Percentiles rank a stretch among this genome's conserved stretches.
These are phyloP conservation scores for Tanypteryx hageni DNA, from an alignment of 2,888 invertebrate genomes.

Conservation along the genomic window DNA sequence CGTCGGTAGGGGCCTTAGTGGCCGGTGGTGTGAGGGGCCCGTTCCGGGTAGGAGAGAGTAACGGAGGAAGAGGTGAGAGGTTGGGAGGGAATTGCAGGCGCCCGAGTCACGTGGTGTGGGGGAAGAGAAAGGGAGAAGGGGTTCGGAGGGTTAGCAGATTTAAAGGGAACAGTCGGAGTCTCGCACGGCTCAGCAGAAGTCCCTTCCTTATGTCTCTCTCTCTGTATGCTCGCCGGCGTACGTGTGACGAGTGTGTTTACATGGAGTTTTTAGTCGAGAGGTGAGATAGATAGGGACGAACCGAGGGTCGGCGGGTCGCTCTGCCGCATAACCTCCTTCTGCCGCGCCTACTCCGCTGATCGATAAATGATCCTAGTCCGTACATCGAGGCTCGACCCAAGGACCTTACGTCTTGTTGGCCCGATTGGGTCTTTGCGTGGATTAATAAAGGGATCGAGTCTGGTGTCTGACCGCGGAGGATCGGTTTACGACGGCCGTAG, in stretches of 20 bases:
- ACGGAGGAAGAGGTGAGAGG: no score
- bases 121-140: not conserved
- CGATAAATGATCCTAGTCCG: not conserved
- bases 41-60: constrained; percentile 23
- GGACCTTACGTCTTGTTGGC: constrained; percentile 11
- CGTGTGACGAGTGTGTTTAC: not conserved
- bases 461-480: not conserved
- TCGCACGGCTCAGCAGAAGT: constrained; percentile 20
- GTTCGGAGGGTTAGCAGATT: not conserved
- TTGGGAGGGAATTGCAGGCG: constrained; percentile 4
- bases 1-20: not conserved
- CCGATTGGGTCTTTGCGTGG: not conserved
- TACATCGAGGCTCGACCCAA: constrained; percentile 1
- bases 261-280: not conserved
- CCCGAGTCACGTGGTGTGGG: constrained; percentile 36
- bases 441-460: not conserved
- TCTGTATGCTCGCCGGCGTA: not conserved
- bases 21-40: not conserved
- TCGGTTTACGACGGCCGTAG: not conserved
- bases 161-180: constrained; percentile 27
- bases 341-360: constrained; percentile 28
- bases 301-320: not conserved
- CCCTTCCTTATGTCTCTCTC: not conserved
- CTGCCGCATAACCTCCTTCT: constrained; percentile 39
- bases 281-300: no score